These are phyloP conservation scores for Heterodera schachtii DNA, from an alignment of 1,140 invertebrate species.

Conservation along the genomic window DNA sequence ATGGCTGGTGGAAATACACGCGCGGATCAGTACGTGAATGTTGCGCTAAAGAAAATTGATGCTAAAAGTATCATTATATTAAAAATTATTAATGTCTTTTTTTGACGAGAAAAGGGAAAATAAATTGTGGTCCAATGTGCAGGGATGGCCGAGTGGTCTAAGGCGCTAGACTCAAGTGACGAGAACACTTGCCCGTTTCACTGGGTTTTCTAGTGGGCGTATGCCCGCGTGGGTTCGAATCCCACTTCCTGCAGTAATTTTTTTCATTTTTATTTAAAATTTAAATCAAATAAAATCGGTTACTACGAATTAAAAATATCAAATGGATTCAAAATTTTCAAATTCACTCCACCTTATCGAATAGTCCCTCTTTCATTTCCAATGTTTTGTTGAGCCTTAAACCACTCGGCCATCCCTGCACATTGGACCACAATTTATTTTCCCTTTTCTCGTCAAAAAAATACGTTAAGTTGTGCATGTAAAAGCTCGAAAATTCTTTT, in stretches of 20 bases:
- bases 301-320: no score
- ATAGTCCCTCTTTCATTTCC: no score
- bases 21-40: conserved; percentile 49
- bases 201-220: conserved; percentile 25
- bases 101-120: background rate
- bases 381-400: conserved; percentile 20
- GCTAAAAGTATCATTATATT: no score
- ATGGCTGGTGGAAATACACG: conserved; percentile 46
- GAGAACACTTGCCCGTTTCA: conserved; percentile 12
- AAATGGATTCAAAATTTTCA: background rate
- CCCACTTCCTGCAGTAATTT: conserved; percentile 24
- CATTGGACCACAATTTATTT: no score
- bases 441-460: no score
- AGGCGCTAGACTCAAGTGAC: conserved; percentile 26
- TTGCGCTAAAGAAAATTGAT: conserved; percentile 49
- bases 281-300: background rate
- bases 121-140: background rate
- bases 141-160: conserved; percentile 35
- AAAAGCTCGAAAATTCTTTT: no score
- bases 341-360: no score
- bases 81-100: no score
- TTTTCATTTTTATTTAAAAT: background rate
- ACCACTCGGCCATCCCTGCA: conserved; percentile 32
- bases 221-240: conserved; percentile 31
- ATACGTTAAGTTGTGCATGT: no score